Evolutionary conservation across 2,113 vertebrate species (phyloP).

Genomic region (Numenius arquata): DNA sequence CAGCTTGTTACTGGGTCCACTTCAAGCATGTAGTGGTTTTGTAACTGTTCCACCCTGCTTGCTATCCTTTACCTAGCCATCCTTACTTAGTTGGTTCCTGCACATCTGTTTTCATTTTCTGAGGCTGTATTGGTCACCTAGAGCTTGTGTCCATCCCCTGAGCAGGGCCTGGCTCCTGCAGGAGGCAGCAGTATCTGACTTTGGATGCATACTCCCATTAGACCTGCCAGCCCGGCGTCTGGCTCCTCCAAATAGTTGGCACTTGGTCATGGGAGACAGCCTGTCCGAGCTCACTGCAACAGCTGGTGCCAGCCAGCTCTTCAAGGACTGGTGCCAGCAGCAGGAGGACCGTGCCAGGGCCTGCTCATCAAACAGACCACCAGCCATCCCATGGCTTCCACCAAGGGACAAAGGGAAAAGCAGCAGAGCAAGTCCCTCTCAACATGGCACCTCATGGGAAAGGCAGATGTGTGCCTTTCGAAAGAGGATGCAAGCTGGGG

Average conservation of each 20-base stretch:
- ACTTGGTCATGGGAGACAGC: background rate
- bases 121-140: background rate
- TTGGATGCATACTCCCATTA: background rate
- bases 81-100: background rate
- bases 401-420: background rate
- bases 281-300: background rate
- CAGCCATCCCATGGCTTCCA: background rate
- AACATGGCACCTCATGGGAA: background rate
- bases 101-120: background rate
- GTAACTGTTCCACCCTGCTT: background rate
- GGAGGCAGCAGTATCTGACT: background rate
- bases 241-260: slow-evolving; percentile 17
- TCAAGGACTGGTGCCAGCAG: background rate
- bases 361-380: background rate
- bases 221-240: background rate
- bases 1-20: background rate
- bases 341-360: background rate
- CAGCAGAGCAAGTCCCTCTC: background rate
- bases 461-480: rapidly evolving
- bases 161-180: background rate
- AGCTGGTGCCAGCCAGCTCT: slow-evolving; percentile 48
- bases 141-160: background rate
- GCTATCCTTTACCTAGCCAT: background rate
- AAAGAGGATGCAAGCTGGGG: background rate
- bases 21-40: background rate